Base-by-base conservation (phyloP, 2,888 invertebrate genomes). In the Drosophila birchii region DNA sequence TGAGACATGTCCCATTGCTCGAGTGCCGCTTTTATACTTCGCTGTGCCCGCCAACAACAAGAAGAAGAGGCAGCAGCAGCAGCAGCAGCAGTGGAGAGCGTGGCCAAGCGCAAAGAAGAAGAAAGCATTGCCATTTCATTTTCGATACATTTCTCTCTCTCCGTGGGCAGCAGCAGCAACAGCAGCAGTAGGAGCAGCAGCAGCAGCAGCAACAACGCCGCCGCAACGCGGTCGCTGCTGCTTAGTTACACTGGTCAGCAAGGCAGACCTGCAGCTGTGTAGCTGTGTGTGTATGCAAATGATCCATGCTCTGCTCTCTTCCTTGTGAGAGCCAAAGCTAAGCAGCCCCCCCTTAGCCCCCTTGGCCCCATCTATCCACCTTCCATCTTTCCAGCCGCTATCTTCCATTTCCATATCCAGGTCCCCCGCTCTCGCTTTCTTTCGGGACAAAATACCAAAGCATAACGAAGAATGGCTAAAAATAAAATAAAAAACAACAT, bases 1-100 rank as follows among this genome's bases (percentile, higher is more conserved):
- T 92, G 92, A 92, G 91, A 92, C 92, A 90, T 90, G 92, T 89
- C 88, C 89, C 92, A 91, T 90, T 88, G 84, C 84, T 89, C 81
- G 89, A 88, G 89, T 86, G 79, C 86, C 80, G 91, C 92, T 92
- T 92, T 92, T 92, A 92, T 92, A 92, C 90, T 83, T 79, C 79
- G 82, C 85, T 87, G 88, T 82, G 49, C 18, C 18, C 32, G 32
- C 32, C 49, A 32, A 32, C n/a, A 32, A 32, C 49, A 12, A 11
- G 18, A 49, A 49, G 49, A 32, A 49, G 47, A 5, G n/a, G 49
- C 11, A 11, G 18, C 45, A 3, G 45, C 45, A 9, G 26, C 11
- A 47, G 49, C 12, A 12, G 29, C 45, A 3, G 45, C 45, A 9
- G 26, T 29, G 34, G 34, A 53, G 51, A 53, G 51, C 51, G 3